Evolutionary conservation across 2,113 vertebrate genomes (phyloP), one percentile per base, ranked within the genome.

Genomic region (Chaenogobius annularis): DNA sequence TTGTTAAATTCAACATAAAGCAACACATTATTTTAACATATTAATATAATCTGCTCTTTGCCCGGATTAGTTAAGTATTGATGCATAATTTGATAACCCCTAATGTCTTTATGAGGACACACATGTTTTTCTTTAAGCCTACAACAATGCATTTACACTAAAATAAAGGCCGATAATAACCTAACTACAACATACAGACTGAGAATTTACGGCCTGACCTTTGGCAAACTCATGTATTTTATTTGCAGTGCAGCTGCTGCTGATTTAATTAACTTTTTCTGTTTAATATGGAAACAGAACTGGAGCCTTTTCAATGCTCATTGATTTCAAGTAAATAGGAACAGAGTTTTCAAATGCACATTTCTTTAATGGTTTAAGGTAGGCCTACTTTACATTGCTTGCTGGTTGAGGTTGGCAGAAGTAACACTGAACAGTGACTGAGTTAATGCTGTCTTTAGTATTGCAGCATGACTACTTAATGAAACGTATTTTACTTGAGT

Each of bases 201-300:
- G 13, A 46, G 43, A 44, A 44, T 35, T 35, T 35, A 40, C 37
- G 4, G 26, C 26, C 26, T 31, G 26, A 31, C 26, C 26, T 1
- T 31, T 31, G 26, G 26, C 26, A 31, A 31, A 31, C 26, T 31
- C 4, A 31, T 4, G 8, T 70, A n/a, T 85, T 75, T 72, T 73
- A 76, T 70, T 81, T 58, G 48, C 44, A 68, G 6, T 40, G 13
- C 56, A 72, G 26, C 26, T 7, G 43, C 61, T 79, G 46, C 74
- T 63, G 73, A 74, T 88, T 68, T 56, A 67, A 83, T 85, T 77
- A 73, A 69, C n/a, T 68, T 63, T 77, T 69, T 63, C 19, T 55
- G 8, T 65, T 83, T 80, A 37, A 77, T 52, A 3, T 70, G 77
- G 79, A 85, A 6, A 6, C 35, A 35, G 6, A 35, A 0, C 64